A percentile compares a stretch with the other conserved stretches of the same genome.
Evolutionary conservation across 2,113 vertebrate species (phyloP).

Genomic region (Crotalus tigris): DNA sequence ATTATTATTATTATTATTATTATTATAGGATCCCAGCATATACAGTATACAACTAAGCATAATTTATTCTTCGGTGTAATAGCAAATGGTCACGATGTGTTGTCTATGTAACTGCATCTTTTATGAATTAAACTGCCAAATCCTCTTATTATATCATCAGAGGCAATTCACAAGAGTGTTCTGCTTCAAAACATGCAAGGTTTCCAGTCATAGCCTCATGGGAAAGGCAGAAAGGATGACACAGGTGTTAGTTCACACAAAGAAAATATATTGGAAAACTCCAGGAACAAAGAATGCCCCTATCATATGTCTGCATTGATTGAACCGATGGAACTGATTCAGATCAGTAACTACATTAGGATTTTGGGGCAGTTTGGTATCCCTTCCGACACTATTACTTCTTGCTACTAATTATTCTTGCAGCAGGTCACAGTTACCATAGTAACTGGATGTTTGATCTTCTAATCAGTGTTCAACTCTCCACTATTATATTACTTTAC

Average conservation of each 20-base stretch:
- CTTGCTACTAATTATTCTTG: rapidly evolving
- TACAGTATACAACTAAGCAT: not conserved
- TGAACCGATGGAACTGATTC: not conserved
- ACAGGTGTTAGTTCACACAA: not conserved
- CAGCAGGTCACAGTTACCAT: not conserved
- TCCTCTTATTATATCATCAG: not conserved
- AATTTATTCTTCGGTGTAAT: not conserved
- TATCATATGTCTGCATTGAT: not conserved
- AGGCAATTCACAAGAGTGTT: rapidly evolving
- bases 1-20: too few relatives aligned
- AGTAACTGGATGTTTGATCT: conserved; percentile 24
- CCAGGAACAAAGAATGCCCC: rapidly evolving
- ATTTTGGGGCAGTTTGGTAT: rapidly evolving
- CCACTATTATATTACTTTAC: not conserved
- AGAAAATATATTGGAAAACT: rapidly evolving
- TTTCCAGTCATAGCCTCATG: not conserved
- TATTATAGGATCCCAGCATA: not conserved
- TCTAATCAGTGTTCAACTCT: not conserved
- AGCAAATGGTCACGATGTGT: not conserved
- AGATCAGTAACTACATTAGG: not conserved
- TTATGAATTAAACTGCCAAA: not conserved
- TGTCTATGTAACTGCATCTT: not conserved
- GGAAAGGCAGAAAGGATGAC: not conserved
- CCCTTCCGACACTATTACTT: not conserved
- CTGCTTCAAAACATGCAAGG: not conserved